Conservation (phyloP, 1,140 invertebrate species). For the Sinella curviseta region DNA sequence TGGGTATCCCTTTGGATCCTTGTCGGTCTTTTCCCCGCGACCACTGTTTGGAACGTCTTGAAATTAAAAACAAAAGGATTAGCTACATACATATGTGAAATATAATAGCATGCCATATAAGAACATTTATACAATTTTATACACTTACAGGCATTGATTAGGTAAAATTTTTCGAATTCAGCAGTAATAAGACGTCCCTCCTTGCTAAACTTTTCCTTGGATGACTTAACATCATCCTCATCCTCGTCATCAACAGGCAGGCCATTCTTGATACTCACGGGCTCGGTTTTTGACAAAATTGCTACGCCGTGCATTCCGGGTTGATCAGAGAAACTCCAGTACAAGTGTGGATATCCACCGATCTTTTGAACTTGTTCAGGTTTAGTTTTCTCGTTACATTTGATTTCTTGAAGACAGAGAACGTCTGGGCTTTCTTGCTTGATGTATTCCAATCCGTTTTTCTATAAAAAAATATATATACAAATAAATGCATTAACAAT, state of each 20-base stretch:
- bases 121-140: not conserved
- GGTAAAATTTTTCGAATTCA: slow-evolving; percentile 88
- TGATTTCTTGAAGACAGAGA: slow-evolving; percentile 90
- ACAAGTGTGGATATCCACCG: slow-evolving; percentile 73
- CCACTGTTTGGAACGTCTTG: slow-evolving; percentile 76
- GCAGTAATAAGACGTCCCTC: slow-evolving; percentile 93
- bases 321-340: slow-evolving; percentile 70
- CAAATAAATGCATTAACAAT: too few species aligned
- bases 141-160: slow-evolving; percentile 71
- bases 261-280: slow-evolving; percentile 81
- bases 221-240: slow-evolving; percentile 48
- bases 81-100: too few species aligned
- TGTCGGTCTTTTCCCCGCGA: slow-evolving; percentile 62
- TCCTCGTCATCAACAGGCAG: slow-evolving; percentile 62
- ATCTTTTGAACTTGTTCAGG: slow-evolving; percentile 74
- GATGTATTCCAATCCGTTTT: slow-evolving; percentile 74
- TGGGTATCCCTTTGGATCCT: slow-evolving; percentile 42
- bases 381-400: slow-evolving; percentile 80
- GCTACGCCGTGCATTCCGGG: slow-evolving; percentile 92
- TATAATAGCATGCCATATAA: too few species aligned
- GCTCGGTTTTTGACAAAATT: slow-evolving; percentile 80
- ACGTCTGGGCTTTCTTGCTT: slow-evolving; percentile 86
- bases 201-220: slow-evolving; percentile 66
- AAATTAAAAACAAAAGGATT: slow-evolving; percentile 26
- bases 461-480: too few species aligned